These are phyloP conservation scores for Hetaerina americana DNA, from an alignment of 1,140 invertebrate species.

Conservation along the genomic window DNA sequence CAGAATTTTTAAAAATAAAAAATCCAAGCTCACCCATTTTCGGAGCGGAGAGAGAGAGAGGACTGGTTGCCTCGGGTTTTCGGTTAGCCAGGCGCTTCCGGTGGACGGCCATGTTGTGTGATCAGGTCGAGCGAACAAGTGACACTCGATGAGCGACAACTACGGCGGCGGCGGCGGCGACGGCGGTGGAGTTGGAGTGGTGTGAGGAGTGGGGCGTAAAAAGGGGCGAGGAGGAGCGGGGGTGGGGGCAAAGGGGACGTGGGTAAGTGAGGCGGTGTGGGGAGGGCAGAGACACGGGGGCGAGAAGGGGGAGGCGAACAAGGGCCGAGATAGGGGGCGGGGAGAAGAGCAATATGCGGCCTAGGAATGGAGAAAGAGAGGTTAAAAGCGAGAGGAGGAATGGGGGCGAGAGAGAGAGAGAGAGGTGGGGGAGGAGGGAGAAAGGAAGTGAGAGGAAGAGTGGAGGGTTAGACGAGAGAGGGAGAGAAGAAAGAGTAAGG, in stretches of 20 bases:
- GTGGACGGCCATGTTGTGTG: not conserved
- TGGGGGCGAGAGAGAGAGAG: slow-evolving; percentile 10
- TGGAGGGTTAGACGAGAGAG: slow-evolving; percentile 5
- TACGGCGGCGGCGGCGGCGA: slow-evolving; percentile 17
- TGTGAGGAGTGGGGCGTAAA: slow-evolving; percentile 21
- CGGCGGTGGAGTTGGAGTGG: slow-evolving; percentile 25
- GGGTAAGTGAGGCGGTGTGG: no score
- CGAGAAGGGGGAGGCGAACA: slow-evolving; percentile 15
- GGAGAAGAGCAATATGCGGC: slow-evolving; percentile 19
- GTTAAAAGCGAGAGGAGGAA: not conserved
- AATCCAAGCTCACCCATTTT: not conserved
- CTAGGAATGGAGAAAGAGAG: slow-evolving; percentile 10
- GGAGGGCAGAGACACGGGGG: no score
- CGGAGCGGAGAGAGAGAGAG: not conserved
- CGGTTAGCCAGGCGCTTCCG: not conserved
- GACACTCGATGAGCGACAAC: not conserved
- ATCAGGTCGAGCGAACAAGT: not conserved
- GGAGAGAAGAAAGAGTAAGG: slow-evolving; percentile 6
- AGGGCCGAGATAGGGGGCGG: slow-evolving; percentile 7
- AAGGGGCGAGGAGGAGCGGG: slow-evolving; percentile 30
- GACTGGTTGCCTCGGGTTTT: not conserved
- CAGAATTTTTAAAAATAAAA: no score
- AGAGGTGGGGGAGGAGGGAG: slow-evolving; percentile 1
- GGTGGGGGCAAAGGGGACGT: no score
- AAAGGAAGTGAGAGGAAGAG: slow-evolving; percentile 15